A percentile compares a stretch with the other conserved stretches of the same genome.
These are phyloP conservation scores for Meda fulgida DNA, from an alignment of 2,797 vertebrate species.

Conservation along the genomic window DNA sequence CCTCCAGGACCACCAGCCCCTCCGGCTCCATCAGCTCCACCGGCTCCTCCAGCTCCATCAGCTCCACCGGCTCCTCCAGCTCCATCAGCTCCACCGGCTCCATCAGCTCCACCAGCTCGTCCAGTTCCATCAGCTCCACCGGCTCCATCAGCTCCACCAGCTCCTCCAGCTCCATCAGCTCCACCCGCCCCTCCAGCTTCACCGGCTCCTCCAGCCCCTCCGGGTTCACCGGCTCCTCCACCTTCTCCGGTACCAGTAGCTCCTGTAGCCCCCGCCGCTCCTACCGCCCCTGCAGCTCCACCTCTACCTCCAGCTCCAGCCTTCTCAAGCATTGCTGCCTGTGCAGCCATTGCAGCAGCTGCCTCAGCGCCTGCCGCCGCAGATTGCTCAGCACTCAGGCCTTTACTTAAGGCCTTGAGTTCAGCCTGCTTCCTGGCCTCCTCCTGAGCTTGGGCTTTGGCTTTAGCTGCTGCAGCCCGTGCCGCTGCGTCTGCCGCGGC, in stretches of 20 bases:
- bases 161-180: neutral
- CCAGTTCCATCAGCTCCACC: neutral
- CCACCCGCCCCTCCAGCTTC: neutral
- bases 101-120: fast-evolving
- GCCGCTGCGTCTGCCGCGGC: constrained; percentile 62
- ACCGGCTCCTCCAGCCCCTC: neutral
- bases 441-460: constrained; percentile 50
- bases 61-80: neutral
- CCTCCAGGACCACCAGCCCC: constrained; percentile 1
- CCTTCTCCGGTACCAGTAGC: neutral
- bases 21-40: constrained; percentile 39
- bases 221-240: neutral
- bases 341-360: neutral
- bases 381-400: constrained; percentile 35
- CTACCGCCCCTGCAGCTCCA: neutral
- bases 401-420: constrained; percentile 30
- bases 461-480: constrained; percentile 58
- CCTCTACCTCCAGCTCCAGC: constrained; percentile 14
- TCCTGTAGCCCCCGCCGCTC: neutral
- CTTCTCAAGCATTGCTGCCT: constrained; percentile 21
- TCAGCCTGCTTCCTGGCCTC: constrained; percentile 66
- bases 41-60: constrained; percentile 31
- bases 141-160: neutral
- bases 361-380: constrained; percentile 48
- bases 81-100: neutral